phyloP scores from a whole-genome alignment of 2,888 invertebrate genomes.

The Anagyrus pseudococci region DNA sequence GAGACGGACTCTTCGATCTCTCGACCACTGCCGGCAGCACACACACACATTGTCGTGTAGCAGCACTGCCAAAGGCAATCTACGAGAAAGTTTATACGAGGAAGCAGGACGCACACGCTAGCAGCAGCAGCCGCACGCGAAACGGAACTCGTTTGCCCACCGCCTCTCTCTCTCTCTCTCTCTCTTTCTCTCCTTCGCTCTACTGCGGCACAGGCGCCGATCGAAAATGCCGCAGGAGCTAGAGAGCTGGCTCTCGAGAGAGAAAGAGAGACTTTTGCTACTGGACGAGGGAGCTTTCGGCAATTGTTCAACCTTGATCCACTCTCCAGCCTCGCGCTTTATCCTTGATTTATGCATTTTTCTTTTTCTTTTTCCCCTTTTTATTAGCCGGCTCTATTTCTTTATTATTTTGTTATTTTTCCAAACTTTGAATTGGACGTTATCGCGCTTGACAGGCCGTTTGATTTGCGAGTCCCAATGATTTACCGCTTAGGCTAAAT shows the following conservation, averaged over 20 bases:
- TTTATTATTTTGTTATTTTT: no score
- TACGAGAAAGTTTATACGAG: constrained; percentile 52
- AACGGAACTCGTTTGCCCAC: constrained; percentile 27
- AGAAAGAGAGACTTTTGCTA: background rate
- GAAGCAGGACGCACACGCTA: background rate
- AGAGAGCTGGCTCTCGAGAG: background rate
- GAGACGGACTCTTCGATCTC: constrained; percentile 45
- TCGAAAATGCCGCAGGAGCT: background rate
- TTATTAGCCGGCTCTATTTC: no score
- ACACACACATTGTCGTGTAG: background rate
- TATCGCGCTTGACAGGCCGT: no score
- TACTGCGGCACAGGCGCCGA: background rate
- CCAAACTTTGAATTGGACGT: no score
- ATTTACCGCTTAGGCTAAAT: no score
- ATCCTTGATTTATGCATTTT: no score
- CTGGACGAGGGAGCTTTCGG: background rate
- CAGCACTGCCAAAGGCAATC: constrained; percentile 43
- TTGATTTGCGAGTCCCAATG: no score
- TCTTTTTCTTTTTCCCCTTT: no score
- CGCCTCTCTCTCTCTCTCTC: no score
- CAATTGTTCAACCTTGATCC: no score
- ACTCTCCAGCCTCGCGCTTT: no score
- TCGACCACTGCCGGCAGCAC: constrained; percentile 16
- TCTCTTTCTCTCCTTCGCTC: no score
- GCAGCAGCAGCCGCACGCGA: constrained; percentile 11